Conservation (phyloP, 2,797 vertebrate genomes). For the Pseudochaenichthys georgianus region DNA sequence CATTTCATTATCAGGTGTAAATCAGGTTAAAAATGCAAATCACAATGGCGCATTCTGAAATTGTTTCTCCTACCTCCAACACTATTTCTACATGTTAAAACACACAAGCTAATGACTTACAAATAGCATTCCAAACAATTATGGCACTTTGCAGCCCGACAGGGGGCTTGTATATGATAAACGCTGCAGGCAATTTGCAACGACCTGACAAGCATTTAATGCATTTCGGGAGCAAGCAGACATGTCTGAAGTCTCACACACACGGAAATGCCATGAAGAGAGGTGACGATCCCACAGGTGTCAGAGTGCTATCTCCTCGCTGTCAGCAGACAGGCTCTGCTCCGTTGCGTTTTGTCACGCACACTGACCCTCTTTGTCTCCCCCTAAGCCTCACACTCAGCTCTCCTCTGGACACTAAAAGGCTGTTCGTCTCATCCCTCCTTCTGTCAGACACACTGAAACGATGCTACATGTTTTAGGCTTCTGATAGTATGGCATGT, state of each 20-base stretch:
- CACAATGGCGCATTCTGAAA: not conserved
- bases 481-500: not conserved
- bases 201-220: conserved; percentile 22
- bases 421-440: conserved; percentile 13
- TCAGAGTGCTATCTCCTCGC: conserved; percentile 27
- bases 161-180: conserved; percentile 1
- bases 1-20: not conserved
- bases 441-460: not conserved
- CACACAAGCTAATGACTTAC: conserved; percentile 18
- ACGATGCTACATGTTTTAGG: not conserved
- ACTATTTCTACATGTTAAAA: not conserved
- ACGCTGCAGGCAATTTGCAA: conserved; percentile 18
- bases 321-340: conserved; percentile 56
- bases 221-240: conserved; percentile 6
- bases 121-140: conserved; percentile 23
- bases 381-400: conserved; percentile 36
- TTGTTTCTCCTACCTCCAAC: not conserved
- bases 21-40: not conserved
- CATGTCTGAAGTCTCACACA: not conserved
- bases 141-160: conserved; percentile 21
- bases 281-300: conserved; percentile 54
- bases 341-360: conserved; percentile 60
- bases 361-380: conserved; percentile 60
- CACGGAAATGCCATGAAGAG: conserved; percentile 14
- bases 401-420: conserved; percentile 35